phyloP scores from a whole-genome alignment of 2,113 vertebrate genomes.

The Mesembrinibis cayennensis region DNA sequence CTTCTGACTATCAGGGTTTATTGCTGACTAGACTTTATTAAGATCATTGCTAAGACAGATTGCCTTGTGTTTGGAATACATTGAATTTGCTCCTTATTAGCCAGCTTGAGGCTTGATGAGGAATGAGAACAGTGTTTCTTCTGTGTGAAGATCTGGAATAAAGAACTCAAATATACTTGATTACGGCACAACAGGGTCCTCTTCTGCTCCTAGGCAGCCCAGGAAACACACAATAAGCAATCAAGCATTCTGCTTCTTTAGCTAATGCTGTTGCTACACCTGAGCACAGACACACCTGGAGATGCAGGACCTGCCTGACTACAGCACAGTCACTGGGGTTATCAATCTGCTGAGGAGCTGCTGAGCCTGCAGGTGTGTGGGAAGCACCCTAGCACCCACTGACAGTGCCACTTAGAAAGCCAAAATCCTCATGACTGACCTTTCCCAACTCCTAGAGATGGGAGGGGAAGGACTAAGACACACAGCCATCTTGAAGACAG shows the following conservation, averaged over 20 bases:
- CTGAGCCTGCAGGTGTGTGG: not conserved
- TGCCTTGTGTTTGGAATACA: not conserved
- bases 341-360: not conserved
- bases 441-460: not conserved
- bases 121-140: not conserved
- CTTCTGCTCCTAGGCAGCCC: not conserved
- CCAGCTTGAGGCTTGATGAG: not conserved
- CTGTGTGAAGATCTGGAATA: not conserved
- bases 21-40: not conserved
- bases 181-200: not conserved
- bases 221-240: not conserved
- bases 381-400: not conserved
- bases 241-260: not conserved
- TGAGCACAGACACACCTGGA: not conserved
- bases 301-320: not conserved
- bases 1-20: not conserved
- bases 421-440: not conserved
- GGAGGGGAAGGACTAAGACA: not conserved
- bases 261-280: not conserved
- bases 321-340: not conserved
- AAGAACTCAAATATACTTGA: not conserved
- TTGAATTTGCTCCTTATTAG: not conserved
- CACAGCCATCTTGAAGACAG: not conserved
- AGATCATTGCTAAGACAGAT: not conserved
- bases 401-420: not conserved